phyloP scores from a whole-genome alignment of 1,140 invertebrate species.

The Drosophila takahashii region DNA sequence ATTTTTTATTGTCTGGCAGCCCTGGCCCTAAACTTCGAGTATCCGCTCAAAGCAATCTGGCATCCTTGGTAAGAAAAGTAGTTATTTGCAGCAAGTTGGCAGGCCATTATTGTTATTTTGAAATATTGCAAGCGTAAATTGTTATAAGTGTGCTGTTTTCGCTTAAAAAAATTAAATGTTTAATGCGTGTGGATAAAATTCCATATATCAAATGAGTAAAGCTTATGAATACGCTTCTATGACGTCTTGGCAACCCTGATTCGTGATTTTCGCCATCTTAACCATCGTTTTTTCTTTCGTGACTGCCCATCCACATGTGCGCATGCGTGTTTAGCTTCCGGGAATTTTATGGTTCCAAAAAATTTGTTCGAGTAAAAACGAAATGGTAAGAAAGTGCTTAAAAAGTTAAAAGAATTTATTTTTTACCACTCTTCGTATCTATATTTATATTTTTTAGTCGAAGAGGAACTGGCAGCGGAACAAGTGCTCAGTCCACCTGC shows the following conservation, averaged over 20 bases:
- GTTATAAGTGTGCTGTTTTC: neutral
- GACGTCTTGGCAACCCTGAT: neutral
- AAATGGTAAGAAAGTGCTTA: neutral
- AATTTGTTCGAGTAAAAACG: neutral
- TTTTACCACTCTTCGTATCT: neutral
- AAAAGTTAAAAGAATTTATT: neutral
- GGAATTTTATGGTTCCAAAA: neutral
- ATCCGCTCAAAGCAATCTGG: neutral
- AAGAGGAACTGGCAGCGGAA: neutral
- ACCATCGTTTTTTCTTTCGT: neutral
- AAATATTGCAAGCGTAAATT: neutral
- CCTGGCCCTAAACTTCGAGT: neutral
- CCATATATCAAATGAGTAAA: too few relatives aligned
- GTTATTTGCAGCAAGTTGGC: neutral
- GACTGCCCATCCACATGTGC: neutral
- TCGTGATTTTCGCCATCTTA: neutral
- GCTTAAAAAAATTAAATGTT: neutral
- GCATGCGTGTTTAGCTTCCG: neutral
- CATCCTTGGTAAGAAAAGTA: neutral
- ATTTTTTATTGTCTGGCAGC: neutral
- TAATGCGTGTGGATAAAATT: neutral
- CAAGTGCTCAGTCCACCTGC: neutral
- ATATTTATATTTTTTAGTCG: neutral
- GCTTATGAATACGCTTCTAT: neutral
- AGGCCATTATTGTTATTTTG: neutral